Evolutionary conservation across 2,113 vertebrate species (phyloP).

Genomic region (Lipotes vexillifer): DNA sequence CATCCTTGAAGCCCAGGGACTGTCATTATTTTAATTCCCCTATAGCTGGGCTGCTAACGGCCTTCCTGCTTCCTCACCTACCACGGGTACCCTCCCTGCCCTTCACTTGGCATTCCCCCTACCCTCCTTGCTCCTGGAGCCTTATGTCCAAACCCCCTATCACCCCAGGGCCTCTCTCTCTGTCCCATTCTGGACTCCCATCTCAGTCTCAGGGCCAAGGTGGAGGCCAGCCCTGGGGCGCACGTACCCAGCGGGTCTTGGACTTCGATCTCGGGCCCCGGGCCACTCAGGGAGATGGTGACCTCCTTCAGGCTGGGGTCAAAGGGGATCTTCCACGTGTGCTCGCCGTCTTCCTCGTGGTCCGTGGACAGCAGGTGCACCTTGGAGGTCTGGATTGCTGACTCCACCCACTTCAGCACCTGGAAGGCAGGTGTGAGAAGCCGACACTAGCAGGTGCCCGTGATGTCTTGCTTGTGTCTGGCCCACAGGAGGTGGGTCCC

Average conservation of each 20-base stretch:
- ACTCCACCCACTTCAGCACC: constrained; percentile 96
- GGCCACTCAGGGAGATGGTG: constrained; percentile 92
- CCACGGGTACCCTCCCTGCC: neutral
- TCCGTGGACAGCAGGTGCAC: constrained; percentile 93
- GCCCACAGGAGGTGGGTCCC: neutral
- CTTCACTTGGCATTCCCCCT: neutral
- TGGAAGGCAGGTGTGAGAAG: constrained; percentile 22
- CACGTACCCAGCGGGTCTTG: constrained; percentile 86
- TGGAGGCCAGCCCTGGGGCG: fast-evolving
- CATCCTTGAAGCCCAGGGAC: neutral
- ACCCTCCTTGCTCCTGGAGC: neutral
- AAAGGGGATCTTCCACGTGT: constrained; percentile 87
- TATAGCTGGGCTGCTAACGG: fast-evolving
- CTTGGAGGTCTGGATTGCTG: constrained; percentile 91
- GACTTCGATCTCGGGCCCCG: constrained; percentile 87
- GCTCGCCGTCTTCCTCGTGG: constrained; percentile 85
- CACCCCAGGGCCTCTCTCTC: neutral
- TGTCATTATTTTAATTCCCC: neutral
- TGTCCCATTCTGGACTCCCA: neutral
- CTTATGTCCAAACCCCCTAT: neutral
- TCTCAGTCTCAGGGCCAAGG: neutral
- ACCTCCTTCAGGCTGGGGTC: constrained; percentile 93
- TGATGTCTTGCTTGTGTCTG: neutral
- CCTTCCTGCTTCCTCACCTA: no score
- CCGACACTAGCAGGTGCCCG: neutral